Evolutionary conservation across 2,797 vertebrate species (phyloP).

Genomic region (Pachyuromys duprasi): DNA sequence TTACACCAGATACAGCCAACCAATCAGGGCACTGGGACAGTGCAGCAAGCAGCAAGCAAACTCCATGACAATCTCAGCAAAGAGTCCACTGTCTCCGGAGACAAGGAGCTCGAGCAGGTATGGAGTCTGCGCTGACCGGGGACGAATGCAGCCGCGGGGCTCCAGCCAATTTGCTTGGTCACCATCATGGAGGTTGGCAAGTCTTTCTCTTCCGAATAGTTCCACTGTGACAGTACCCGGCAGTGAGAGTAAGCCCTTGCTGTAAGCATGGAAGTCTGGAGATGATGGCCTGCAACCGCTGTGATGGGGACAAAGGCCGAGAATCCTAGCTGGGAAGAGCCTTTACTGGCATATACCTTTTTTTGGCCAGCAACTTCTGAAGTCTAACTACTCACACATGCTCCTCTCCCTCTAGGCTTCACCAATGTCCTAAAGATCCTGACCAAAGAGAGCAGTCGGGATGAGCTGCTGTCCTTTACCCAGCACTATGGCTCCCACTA

Average conservation of each 20-base stretch:
- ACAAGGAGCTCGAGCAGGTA: neutral
- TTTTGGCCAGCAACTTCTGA: neutral
- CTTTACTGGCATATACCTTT: fast-evolving
- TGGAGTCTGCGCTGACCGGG: fast-evolving
- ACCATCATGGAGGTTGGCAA: fast-evolving
- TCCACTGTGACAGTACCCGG: neutral
- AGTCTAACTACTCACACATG: neutral
- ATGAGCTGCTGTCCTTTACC: constrained; percentile 95
- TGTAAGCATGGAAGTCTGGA: fast-evolving
- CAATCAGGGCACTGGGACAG: neutral
- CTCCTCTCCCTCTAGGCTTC: constrained; percentile 89
- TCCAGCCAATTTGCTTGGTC: neutral
- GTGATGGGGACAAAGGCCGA: neutral
- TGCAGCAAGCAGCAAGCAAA: neutral
- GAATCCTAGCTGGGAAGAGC: neutral
- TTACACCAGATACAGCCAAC: neutral
- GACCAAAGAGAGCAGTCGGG: constrained; percentile 94
- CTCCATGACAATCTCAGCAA: neutral
- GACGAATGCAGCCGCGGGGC: neutral
- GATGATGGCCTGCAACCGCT: neutral
- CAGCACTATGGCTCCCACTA: constrained; percentile 97
- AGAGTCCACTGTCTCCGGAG: fast-evolving
- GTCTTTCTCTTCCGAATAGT: neutral
- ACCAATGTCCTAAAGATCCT: constrained; percentile 96
- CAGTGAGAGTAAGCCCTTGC: neutral